Percentiles rank a stretch among this genome's conserved stretches.
These are phyloP conservation scores for Alitta virens DNA, from an alignment of 2,888 invertebrate species.

Conservation along the genomic window DNA sequence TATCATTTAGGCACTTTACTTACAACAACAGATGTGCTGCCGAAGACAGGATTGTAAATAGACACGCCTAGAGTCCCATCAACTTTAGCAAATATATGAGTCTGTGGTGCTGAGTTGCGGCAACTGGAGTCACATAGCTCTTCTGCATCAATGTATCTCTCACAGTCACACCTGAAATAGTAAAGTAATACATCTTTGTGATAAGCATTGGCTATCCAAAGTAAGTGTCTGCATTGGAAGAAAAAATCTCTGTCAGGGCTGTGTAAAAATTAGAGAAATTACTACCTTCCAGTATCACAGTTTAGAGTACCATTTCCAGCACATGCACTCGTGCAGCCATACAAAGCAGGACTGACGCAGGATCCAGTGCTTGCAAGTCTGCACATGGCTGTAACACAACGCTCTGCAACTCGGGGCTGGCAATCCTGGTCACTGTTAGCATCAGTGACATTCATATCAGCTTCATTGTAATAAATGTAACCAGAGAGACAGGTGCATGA, in stretches of 20 bases:
- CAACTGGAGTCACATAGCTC: conserved; percentile 42
- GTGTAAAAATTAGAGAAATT: no score
- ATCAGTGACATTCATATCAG: conserved; percentile 26
- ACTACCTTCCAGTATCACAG: conserved; percentile 28
- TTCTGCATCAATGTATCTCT: conserved; percentile 34
- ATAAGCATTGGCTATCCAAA: no score
- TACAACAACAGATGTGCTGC: conserved; percentile 15
- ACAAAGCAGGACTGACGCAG: conserved; percentile 34
- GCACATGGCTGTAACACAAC: conserved; percentile 37
- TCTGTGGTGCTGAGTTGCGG: conserved; percentile 31
- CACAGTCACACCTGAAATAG: conserved; percentile 42
- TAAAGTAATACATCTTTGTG: no score
- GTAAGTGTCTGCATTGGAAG: no score
- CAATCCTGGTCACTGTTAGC: conserved; percentile 35
- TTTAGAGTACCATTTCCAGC: conserved; percentile 29
- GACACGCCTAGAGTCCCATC: conserved; percentile 35
- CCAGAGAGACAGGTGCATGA: conserved; percentile 44
- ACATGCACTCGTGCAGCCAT: conserved; percentile 37
- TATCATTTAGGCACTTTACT: no score
- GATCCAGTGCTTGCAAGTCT: conserved; percentile 31
- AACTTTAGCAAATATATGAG: conserved; percentile 26
- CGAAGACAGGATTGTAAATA: conserved; percentile 34
- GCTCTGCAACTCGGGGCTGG: conserved; percentile 39
- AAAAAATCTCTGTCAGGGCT: no score
- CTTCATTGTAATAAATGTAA: conserved; percentile 46